Evolutionary conservation across 2,797 vertebrate genomes (phyloP), one percentile per base, ranked within the genome.

Genomic region (Molossus alvarezi): DNA sequence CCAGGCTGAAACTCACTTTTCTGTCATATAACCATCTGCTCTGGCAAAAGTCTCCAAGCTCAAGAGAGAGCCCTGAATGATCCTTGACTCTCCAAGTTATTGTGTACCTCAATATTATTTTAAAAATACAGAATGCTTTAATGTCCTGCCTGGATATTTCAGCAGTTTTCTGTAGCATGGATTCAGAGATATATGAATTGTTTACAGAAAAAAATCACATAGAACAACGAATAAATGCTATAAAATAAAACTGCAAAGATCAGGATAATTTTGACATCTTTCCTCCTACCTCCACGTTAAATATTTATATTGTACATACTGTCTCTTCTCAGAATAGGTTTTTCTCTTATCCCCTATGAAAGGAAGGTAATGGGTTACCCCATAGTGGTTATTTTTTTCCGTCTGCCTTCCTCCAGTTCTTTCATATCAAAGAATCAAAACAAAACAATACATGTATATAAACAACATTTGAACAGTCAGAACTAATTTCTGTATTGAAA

Each of bases 401-500:
- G 8, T 29, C 21, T 95, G 51, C 20, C 41, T 91, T 84, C 21
- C 21, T 83, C 33, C 9, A 72, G 15, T 75, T 94, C 20, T 67
- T 76, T 55, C n/a, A 53, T 58, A 94, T 84, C 9, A 81, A 83
- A 94, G 11, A 93, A 62, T 45, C 83, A 55, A 51, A 86, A 33
- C 5, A 90, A 91, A 55, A 79, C 0, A 17, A 53, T 51, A 51
- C 10, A 82, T 58, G 41, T 51, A 20, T 14, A 67, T n/a, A 93
- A 86, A 76, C 11, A 64, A 71, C 76, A 41, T 4, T 51, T 57
- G 29, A 41, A 57, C 37, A 62, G 20, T 91, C 29, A 87, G n/a
- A 84, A 91, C 89, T 80, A 84, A 77, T 94, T 95, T 84, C 69
- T 86, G 2, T 51, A 45, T 60, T 77, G 18, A 11, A 75, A 84